These are phyloP conservation scores for Lytechinus pictus DNA, from an alignment of 35 echinoderm and acorn worm genomes.

Conservation along the genomic window DNA sequence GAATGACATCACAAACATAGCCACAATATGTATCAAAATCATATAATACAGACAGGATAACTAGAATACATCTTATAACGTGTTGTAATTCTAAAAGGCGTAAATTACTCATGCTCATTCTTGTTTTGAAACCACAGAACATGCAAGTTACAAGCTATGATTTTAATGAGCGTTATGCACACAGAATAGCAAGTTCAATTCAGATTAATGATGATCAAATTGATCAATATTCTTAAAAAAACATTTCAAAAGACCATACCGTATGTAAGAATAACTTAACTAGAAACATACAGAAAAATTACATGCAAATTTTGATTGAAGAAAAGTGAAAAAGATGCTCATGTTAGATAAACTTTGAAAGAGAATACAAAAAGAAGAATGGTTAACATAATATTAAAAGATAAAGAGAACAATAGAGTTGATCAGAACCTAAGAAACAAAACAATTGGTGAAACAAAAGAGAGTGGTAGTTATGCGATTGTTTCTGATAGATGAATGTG, in stretches of 20 bases:
- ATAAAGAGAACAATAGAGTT: conserved; percentile 3
- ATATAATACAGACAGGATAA: background rate
- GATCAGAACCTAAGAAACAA: background rate
- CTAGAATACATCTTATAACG: background rate
- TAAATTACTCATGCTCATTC: too few species aligned
- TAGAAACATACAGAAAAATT: background rate
- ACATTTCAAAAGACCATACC: background rate
- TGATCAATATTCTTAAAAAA: background rate
- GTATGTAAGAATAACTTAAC: background rate
- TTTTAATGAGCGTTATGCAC: background rate
- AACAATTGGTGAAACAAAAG: background rate
- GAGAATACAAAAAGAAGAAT: background rate
- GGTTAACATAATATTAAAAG: background rate
- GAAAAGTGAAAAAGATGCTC: background rate
- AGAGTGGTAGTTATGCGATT: background rate
- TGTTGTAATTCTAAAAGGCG: too few species aligned
- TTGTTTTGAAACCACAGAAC: background rate
- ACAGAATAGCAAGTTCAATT: background rate
- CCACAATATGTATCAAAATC: background rate
- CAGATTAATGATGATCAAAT: background rate
- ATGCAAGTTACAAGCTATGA: background rate
- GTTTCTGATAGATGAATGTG: background rate
- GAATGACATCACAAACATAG: background rate
- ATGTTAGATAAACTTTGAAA: background rate
- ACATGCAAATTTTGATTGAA: background rate